A percentile compares a stretch with the other conserved stretches of the same genome.
Conservation (phyloP, 2,113 vertebrate genomes). For the Dascyllus trimaculatus region DNA sequence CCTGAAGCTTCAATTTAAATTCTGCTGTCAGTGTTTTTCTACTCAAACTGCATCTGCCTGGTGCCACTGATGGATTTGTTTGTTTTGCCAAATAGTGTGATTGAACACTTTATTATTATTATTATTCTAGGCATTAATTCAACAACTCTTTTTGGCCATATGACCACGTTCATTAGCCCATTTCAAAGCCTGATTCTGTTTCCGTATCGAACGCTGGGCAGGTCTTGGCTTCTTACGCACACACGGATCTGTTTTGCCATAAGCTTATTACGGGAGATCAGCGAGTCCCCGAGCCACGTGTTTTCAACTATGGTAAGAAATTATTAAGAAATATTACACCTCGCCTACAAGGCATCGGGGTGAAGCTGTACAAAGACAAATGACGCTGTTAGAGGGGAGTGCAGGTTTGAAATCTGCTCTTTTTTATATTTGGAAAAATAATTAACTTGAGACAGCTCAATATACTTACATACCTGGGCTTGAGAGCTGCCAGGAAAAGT, state of each 20-base stretch:
- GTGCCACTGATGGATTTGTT: background rate
- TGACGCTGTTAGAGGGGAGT: background rate
- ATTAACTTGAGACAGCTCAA: background rate
- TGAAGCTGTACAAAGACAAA: background rate
- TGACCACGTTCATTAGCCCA: too few relatives aligned
- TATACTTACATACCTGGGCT: background rate
- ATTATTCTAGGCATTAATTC: too few relatives aligned
- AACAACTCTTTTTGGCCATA: too few relatives aligned
- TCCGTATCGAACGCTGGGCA: background rate
- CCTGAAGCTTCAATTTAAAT: too few relatives aligned
- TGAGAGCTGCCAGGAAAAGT: background rate
- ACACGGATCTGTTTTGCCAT: slow-evolving; percentile 46
- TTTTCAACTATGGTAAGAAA: slow-evolving; percentile 50
- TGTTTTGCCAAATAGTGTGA: background rate
- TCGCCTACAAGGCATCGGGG: background rate
- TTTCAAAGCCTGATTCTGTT: background rate
- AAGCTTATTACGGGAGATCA: slow-evolving; percentile 70
- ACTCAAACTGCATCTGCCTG: too few relatives aligned
- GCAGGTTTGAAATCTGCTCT: background rate
- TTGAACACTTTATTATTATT: background rate
- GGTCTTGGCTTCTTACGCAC: slow-evolving; percentile 20
- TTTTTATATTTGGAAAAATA: background rate
- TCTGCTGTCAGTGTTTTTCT: too few relatives aligned
- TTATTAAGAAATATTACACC: slow-evolving; percentile 21
- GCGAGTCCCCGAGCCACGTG: slow-evolving; percentile 51